Percentiles rank a stretch among this genome's conserved stretches.
Conservation (phyloP, 2,797 vertebrate species). For the Mycteria americana region DNA sequence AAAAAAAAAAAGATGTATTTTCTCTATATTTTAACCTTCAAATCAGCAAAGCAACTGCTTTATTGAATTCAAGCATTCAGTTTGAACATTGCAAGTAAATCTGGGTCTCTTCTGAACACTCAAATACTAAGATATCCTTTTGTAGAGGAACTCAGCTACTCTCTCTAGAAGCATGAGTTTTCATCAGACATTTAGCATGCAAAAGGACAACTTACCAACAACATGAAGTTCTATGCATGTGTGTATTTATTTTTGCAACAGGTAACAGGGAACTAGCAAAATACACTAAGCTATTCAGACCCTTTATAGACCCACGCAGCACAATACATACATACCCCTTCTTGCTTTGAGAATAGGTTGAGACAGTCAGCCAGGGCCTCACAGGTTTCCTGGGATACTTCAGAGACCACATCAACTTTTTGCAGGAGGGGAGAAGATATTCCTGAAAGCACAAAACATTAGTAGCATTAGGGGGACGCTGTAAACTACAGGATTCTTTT, state of each 20-base stretch:
- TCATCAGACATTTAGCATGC: neutral
- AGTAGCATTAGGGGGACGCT: neutral
- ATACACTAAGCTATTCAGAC: neutral
- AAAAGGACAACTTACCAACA: neutral
- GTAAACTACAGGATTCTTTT: neutral
- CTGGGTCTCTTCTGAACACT: neutral
- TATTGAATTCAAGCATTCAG: neutral
- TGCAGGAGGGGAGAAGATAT: constrained; percentile 79
- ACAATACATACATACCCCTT: constrained; percentile 85
- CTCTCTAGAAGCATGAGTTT: neutral
- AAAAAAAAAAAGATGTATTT: neutral
- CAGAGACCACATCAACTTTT: constrained; percentile 85
- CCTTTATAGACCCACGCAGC: accelerated
- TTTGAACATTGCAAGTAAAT: neutral
- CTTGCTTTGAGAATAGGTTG: constrained; percentile 83
- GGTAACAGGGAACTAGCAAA: neutral
- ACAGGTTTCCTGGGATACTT: constrained; percentile 84
- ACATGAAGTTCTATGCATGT: neutral
- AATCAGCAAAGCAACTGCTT: neutral
- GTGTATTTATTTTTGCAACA: neutral
- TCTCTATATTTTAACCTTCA: constrained; percentile 1
- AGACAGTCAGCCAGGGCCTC: constrained; percentile 83
- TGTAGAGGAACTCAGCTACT: neutral
- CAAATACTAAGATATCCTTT: neutral
- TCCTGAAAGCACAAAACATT: constrained; percentile 64